Percentiles rank a stretch among this genome's conserved stretches.
These are phyloP conservation scores for Tenthredo distinguenda DNA, from an alignment of 2,888 invertebrate species.

Conservation along the genomic window DNA sequence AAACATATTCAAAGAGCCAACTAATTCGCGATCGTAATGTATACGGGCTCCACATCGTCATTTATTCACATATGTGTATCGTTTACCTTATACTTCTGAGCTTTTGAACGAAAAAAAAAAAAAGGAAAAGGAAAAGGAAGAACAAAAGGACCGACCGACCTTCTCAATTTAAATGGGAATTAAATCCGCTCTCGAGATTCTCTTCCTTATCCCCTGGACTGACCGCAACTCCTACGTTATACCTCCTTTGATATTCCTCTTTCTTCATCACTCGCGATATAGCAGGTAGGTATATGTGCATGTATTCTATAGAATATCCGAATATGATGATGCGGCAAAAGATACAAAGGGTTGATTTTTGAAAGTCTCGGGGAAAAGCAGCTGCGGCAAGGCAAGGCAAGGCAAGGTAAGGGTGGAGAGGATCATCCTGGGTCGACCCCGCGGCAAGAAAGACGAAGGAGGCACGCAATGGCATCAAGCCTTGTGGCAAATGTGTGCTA, in stretches of 20 bases:
- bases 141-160: not conserved
- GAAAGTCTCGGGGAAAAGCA: slow-evolving; percentile 2
- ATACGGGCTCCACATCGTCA: not conserved
- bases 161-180: not conserved
- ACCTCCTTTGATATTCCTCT: not conserved
- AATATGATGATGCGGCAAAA: not conserved
- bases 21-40: not conserved
- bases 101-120: not conserved
- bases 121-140: not conserved
- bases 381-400: not conserved
- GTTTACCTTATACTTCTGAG: not conserved
- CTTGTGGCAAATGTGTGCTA: slow-evolving; percentile 41
- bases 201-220: not conserved
- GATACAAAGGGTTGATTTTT: slow-evolving; percentile 10
- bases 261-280: not conserved
- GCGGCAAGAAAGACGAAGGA: not conserved
- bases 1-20: slow-evolving; percentile 38
- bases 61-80: not conserved
- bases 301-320: not conserved
- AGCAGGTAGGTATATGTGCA: no score
- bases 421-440: slow-evolving; percentile 16
- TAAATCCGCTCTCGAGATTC: not conserved
- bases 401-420: not conserved
- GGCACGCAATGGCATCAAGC: not conserved
- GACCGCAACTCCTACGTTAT: not conserved